Conservation (phyloP, 2,113 vertebrate species). For the Grammomys surdaster region DNA sequence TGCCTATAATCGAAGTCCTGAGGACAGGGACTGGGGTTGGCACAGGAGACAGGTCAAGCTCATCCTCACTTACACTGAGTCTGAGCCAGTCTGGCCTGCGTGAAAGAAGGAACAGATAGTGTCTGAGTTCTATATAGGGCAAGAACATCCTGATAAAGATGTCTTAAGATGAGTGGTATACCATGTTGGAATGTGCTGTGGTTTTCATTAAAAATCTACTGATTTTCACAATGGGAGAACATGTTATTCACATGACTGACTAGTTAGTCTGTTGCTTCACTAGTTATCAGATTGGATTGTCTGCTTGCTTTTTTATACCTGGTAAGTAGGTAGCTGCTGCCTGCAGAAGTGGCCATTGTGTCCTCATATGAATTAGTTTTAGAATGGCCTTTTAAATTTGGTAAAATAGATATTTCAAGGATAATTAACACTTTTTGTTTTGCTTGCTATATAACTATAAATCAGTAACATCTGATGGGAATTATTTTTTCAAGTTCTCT, state of each 20-base stretch:
- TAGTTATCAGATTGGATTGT: neutral
- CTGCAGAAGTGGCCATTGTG: neutral
- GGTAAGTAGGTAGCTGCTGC: neutral
- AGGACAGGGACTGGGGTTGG: neutral
- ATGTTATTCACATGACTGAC: neutral
- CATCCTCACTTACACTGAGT: neutral
- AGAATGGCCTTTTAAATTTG: conserved; percentile 2
- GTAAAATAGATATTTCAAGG: conserved; percentile 45
- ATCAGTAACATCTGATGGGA: conserved; percentile 27
- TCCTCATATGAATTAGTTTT: neutral
- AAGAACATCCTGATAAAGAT: neutral
- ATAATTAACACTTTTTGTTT: conserved; percentile 58
- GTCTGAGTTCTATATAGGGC: neutral
- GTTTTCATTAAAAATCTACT: conserved; percentile 4
- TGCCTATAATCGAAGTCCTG: neutral
- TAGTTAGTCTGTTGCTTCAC: neutral
- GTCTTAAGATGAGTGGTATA: neutral
- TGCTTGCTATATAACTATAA: conserved; percentile 52
- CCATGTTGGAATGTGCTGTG: neutral
- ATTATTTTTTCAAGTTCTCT: conserved; percentile 73
- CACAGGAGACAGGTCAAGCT: neutral
- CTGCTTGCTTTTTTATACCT: neutral
- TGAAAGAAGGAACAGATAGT: neutral
- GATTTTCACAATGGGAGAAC: neutral
- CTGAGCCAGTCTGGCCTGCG: neutral